A percentile compares a stretch with the other conserved stretches of the same genome.
These are phyloP conservation scores for Aporrectodea caliginosa DNA, from an alignment of 1,140 invertebrate genomes.

Conservation along the genomic window DNA sequence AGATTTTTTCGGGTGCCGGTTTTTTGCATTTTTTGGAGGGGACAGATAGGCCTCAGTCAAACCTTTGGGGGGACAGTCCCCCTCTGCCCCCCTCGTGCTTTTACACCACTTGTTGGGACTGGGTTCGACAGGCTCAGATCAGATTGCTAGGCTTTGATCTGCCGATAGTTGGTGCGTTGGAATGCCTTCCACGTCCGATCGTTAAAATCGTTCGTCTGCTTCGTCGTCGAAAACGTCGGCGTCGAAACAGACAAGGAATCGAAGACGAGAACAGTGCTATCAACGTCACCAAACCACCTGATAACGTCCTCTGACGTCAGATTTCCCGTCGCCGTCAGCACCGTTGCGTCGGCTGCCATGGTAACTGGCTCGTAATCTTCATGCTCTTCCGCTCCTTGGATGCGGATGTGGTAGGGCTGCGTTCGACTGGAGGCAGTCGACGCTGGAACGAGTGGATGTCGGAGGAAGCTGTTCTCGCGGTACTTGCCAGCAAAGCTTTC, in stretches of 20 bases:
- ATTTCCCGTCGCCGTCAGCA: neutral
- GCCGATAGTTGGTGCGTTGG: neutral
- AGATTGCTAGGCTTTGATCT: too few species aligned
- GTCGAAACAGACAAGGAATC: neutral
- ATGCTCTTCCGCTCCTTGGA: neutral
- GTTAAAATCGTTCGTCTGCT: neutral
- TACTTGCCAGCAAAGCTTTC: conserved; percentile 16
- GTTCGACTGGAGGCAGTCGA: neutral
- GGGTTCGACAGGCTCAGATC: too few species aligned
- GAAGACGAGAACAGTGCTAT: neutral
- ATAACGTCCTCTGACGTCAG: neutral
- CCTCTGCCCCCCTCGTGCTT: too few species aligned
- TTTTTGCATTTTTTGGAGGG: too few species aligned
- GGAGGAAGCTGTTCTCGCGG: conserved; percentile 30
- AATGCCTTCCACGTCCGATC: neutral
- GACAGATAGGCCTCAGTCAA: too few species aligned
- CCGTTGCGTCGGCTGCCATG: too few species aligned
- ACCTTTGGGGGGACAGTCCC: too few species aligned
- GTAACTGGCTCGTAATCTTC: neutral
- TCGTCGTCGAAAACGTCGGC: neutral
- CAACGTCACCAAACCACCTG: neutral
- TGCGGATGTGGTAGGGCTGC: neutral
- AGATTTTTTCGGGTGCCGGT: too few species aligned
- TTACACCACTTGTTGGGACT: too few species aligned
- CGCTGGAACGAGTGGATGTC: conserved; percentile 25